Percentiles rank a stretch among this genome's conserved stretches.
Evolutionary conservation across 2,888 invertebrate species (phyloP).

Genomic region (Mesodorylaimus sp.): DNA sequence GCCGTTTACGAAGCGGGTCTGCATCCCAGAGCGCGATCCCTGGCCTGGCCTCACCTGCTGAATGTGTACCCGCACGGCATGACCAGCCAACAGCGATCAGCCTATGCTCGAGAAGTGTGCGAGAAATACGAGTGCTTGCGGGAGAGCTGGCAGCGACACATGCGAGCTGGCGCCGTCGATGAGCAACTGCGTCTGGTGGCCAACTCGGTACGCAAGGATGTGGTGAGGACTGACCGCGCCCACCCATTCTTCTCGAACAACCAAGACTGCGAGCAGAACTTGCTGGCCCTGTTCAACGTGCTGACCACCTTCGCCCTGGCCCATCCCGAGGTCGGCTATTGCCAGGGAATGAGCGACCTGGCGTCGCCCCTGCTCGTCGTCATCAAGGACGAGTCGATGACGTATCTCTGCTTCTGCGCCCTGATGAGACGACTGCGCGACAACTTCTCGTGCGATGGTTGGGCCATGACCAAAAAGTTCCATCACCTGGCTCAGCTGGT

Average conservation of each 20-base stretch:
- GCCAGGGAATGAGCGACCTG: constrained; percentile 93
- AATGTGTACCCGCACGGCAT: constrained; percentile 62
- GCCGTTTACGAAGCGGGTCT: constrained; percentile 84
- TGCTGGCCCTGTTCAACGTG: constrained; percentile 76
- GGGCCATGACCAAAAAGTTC: constrained; percentile 81
- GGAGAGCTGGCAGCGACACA: constrained; percentile 62
- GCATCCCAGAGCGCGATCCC: constrained; percentile 68
- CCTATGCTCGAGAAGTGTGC: constrained; percentile 75
- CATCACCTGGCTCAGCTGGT: constrained; percentile 70
- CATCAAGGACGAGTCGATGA: constrained; percentile 87
- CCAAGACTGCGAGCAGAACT: constrained; percentile 76
- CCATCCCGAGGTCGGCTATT: constrained; percentile 84
- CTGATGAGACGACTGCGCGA: constrained; percentile 70
- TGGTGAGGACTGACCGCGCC: constrained; percentile 74
- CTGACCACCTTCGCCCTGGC: constrained; percentile 85
- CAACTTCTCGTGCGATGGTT: constrained; percentile 77
- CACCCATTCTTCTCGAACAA: constrained; percentile 61
- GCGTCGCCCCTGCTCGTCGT: constrained; percentile 82
- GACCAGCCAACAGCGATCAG: constrained; percentile 66
- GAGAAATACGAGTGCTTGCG: constrained; percentile 63
- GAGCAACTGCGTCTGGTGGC: constrained; percentile 48
- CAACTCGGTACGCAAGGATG: constrained; percentile 87
- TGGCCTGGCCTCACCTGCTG: constrained; percentile 87
- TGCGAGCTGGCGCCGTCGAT: constrained; percentile 35
- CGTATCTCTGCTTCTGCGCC: constrained; percentile 87